Percentiles rank a stretch among this genome's conserved stretches.
Conservation (phyloP, 1,140 invertebrate species). For the Cotesia glomerata region DNA sequence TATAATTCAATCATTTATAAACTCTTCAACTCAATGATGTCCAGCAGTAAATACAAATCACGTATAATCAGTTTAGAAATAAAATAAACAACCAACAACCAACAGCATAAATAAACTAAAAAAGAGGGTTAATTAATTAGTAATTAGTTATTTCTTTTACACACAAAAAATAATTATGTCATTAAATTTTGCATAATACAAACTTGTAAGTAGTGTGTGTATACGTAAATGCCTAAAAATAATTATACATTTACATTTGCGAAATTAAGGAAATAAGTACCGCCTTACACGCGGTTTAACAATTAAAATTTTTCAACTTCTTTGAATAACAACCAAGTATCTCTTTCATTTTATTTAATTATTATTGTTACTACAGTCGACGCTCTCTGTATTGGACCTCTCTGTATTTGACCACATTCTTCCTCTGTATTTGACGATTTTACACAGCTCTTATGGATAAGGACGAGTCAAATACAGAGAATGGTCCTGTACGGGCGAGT, state of each 20-base stretch:
- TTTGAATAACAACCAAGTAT: too few relatives aligned
- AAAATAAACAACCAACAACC: neutral
- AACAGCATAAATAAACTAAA: neutral
- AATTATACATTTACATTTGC: neutral
- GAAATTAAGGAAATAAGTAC: neutral
- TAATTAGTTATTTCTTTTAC: neutral
- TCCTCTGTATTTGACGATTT: too few relatives aligned
- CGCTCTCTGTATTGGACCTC: too few relatives aligned
- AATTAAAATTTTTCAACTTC: neutral
- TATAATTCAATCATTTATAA: neutral
- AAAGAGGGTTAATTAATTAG: neutral
- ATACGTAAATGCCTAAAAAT: slow-evolving; percentile 1
- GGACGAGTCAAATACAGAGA: too few relatives aligned
- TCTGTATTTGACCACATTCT: too few relatives aligned
- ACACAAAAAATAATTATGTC: neutral
- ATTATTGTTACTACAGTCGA: too few relatives aligned
- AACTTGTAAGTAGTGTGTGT: neutral
- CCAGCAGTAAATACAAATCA: neutral
- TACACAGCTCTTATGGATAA: too few relatives aligned
- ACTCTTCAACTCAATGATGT: neutral
- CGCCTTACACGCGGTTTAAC: neutral
- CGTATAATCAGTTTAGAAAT: neutral
- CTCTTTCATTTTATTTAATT: too few relatives aligned
- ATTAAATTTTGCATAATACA: too few relatives aligned
- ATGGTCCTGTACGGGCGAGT: too few relatives aligned